These are phyloP conservation scores for Anableps anableps DNA, from an alignment of 2,797 vertebrate species.

Conservation along the genomic window DNA sequence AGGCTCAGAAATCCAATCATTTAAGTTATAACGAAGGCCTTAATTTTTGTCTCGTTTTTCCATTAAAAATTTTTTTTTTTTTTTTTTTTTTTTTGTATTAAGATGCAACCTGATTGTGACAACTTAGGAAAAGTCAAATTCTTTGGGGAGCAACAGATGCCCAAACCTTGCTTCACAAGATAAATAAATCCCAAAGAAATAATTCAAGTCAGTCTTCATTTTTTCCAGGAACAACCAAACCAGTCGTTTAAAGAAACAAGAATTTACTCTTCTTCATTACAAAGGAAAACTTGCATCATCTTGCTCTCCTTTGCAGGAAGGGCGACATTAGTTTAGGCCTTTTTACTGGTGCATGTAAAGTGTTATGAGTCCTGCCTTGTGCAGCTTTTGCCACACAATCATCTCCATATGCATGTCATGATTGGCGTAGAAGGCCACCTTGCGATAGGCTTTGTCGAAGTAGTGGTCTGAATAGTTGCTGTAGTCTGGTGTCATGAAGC, in stretches of 20 bases:
- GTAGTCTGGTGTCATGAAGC: conserved; percentile 84
- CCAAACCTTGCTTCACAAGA: background rate
- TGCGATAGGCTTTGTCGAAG: conserved; percentile 63
- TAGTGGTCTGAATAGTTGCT: conserved; percentile 82
- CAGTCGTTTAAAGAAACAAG: background rate
- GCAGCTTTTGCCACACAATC: conserved; percentile 81
- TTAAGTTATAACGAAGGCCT: background rate
- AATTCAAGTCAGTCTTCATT: background rate
- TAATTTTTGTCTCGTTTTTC: background rate
- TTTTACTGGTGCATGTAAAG: conserved; percentile 72
- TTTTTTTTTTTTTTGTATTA: background rate
- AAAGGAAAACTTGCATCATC: background rate
- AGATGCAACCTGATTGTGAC: background rate
- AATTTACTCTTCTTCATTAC: background rate
- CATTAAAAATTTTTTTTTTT: too few relatives aligned
- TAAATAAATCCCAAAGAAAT: background rate
- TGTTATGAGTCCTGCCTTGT: conserved; percentile 67
- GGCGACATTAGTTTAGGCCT: background rate
- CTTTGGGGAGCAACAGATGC: background rate
- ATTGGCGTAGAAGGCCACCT: conserved; percentile 78
- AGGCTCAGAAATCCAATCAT: background rate
- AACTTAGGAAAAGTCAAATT: background rate
- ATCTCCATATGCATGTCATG: conserved; percentile 82
- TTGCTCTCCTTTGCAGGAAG: background rate
- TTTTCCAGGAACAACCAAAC: background rate